Percentiles rank a stretch among this genome's conserved stretches.
Evolutionary conservation across 2,797 vertebrate genomes (phyloP).

Genomic region (Poliocrania exsul): DNA sequence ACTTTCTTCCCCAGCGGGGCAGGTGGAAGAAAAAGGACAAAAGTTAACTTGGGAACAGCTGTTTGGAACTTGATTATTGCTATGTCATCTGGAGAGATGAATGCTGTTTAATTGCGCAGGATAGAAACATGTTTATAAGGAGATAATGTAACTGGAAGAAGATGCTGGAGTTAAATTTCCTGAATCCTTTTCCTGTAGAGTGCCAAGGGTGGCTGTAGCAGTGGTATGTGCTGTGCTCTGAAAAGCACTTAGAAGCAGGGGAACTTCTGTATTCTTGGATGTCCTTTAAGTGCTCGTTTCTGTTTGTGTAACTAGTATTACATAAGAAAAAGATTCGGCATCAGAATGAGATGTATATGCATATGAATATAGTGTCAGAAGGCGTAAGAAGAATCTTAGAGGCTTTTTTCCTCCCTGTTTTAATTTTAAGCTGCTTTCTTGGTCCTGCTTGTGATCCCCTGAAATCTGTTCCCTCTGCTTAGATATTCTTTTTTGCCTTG

Average conservation of each 20-base stretch:
- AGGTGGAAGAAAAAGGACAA: background rate
- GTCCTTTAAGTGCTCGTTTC: background rate
- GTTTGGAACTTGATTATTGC: background rate
- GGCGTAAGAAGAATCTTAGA: background rate
- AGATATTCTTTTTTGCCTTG: background rate
- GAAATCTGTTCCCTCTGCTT: background rate
- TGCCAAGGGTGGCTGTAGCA: background rate
- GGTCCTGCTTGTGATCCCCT: background rate
- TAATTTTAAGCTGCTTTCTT: background rate
- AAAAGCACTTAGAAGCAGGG: background rate
- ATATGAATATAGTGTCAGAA: background rate
- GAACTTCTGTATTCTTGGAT: fast-evolving
- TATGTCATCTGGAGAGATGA: background rate
- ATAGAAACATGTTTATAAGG: background rate
- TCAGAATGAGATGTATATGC: background rate
- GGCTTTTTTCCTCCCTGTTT: fast-evolving
- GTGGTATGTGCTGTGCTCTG: background rate
- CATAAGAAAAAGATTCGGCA: background rate
- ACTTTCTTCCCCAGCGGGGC: background rate
- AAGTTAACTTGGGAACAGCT: background rate
- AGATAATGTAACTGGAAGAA: background rate
- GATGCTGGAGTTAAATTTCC: background rate
- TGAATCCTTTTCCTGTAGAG: background rate
- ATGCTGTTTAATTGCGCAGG: background rate
- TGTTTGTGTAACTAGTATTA: background rate